Evolutionary conservation across 2,797 vertebrate genomes (phyloP).

Genomic region (Leucoraja ocellata): DNA sequence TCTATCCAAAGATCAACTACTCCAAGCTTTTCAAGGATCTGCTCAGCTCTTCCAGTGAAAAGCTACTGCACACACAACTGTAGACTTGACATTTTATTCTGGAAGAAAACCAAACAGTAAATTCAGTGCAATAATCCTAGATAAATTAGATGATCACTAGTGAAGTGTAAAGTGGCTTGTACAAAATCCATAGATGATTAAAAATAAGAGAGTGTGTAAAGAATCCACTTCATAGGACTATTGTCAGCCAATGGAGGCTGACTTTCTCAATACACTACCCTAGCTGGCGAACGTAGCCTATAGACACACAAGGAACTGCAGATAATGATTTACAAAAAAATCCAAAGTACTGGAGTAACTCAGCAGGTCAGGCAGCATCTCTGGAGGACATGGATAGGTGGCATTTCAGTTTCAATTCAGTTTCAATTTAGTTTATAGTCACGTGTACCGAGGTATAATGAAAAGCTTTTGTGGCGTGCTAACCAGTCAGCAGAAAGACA

Average conservation of each 20-base stretch:
- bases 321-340: too few species aligned
- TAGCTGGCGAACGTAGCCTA: background rate
- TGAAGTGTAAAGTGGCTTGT: conserved; percentile 97
- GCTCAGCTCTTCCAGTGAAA: conserved; percentile 88
- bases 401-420: too few species aligned
- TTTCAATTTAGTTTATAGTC: too few species aligned
- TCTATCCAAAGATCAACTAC: conserved; percentile 99
- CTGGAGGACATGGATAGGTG: too few species aligned
- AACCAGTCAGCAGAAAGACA: too few species aligned
- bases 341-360: too few species aligned
- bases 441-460: too few species aligned
- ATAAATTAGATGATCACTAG: conserved; percentile 99
- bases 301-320: too few species aligned
- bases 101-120: conserved; percentile 99
- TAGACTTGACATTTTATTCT: conserved; percentile 99
- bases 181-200: conserved; percentile 89
- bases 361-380: too few species aligned
- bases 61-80: conserved; percentile 99
- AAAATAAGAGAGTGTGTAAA: conserved; percentile 49
- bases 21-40: conserved; percentile 98
- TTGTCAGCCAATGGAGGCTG: background rate
- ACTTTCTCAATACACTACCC: background rate
- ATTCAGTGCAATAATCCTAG: conserved; percentile 99
- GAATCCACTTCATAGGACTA: background rate
- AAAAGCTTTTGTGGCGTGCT: too few species aligned